A percentile compares a stretch with the other conserved stretches of the same genome.
phyloP scores from a whole-genome alignment of 64 coral and sea anemone species.

The Montipora foliosa region DNA sequence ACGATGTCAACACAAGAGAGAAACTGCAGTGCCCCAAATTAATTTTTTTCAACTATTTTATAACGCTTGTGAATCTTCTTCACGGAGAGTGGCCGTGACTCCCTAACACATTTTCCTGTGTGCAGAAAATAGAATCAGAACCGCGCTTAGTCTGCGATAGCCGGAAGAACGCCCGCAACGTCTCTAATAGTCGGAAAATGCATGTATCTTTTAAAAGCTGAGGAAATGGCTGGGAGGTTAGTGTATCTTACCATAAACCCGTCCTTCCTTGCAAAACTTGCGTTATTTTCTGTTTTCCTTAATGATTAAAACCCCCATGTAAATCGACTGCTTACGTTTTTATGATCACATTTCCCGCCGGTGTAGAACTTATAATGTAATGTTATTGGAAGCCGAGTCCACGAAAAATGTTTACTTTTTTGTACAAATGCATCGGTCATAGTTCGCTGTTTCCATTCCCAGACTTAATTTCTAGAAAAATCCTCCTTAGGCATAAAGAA shows the following conservation, averaged over 20 bases:
- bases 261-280: background rate
- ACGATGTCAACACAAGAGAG: background rate
- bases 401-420: background rate
- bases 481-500: background rate
- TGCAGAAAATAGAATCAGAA: background rate
- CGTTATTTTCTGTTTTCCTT: constrained; percentile 15
- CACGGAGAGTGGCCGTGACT: background rate
- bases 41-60: background rate
- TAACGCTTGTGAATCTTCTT: background rate
- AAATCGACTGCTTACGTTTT: background rate
- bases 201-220: background rate
- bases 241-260: background rate
- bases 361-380: background rate
- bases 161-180: background rate
- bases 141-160: background rate
- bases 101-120: background rate
- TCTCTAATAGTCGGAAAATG: background rate
- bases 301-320: background rate
- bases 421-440: background rate
- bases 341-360: background rate
- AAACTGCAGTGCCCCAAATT: background rate
- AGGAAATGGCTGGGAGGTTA: constrained; percentile 11
- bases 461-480: background rate
- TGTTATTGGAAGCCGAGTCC: background rate
- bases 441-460: background rate